These are phyloP conservation scores for Poecilia wingei DNA, from an alignment of 2,797 vertebrate species.

Conservation along the genomic window DNA sequence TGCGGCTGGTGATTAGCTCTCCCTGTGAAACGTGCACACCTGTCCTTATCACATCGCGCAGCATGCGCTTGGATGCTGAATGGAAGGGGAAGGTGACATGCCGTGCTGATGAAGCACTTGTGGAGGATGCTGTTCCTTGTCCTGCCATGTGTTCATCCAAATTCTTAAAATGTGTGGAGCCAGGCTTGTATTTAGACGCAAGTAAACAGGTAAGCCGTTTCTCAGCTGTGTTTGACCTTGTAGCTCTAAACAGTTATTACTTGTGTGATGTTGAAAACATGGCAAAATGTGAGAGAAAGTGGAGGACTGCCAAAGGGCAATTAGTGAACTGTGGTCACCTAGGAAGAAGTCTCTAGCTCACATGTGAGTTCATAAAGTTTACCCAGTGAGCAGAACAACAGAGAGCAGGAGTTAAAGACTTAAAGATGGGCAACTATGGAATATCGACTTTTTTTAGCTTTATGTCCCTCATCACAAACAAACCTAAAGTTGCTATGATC, in stretches of 20 bases:
- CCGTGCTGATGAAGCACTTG: conserved; percentile 28
- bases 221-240: background rate
- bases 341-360: background rate
- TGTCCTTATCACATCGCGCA: conserved; percentile 34
- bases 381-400: background rate
- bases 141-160: background rate
- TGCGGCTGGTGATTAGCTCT: conserved; percentile 48
- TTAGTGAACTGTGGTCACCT: background rate
- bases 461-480: too few species aligned
- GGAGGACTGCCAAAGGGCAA: background rate
- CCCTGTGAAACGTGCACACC: conserved; percentile 33
- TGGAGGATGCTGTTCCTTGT: conserved; percentile 6
- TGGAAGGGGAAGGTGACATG: conserved; percentile 18
- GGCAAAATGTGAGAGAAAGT: background rate
- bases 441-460: too few species aligned
- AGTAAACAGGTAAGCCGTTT: background rate
- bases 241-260: too few species aligned
- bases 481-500: too few species aligned
- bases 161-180: background rate
- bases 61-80: conserved; percentile 19
- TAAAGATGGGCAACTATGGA: background rate
- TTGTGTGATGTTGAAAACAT: background rate
- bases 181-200: background rate
- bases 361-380: background rate
- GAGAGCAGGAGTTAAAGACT: background rate